Percentiles rank a stretch among this genome's conserved stretches.
These are phyloP conservation scores for Hydropsyche betteni DNA, from an alignment of 2,888 invertebrate genomes.

Conservation along the genomic window DNA sequence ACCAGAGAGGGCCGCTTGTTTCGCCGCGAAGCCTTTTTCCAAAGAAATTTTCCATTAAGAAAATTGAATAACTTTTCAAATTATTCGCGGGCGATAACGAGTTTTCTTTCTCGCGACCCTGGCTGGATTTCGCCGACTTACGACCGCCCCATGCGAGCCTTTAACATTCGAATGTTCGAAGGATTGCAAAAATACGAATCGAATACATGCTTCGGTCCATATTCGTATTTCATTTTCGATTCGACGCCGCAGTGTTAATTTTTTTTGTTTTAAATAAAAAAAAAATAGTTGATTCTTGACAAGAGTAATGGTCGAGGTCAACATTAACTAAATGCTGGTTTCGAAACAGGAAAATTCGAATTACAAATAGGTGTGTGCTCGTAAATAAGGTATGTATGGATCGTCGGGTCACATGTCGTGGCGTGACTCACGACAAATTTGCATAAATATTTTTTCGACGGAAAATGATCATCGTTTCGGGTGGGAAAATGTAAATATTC, in stretches of 20 bases:
- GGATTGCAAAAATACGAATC: no score
- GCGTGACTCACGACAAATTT: conserved; percentile 23
- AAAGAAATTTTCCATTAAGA: conserved; percentile 36
- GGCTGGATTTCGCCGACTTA: no score
- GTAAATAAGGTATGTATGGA: not conserved
- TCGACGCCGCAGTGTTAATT: no score
- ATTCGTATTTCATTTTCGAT: no score
- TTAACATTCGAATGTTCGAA: no score
- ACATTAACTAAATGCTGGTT: not conserved
- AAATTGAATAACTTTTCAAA: conserved; percentile 45
- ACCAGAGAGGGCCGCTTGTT: no score
- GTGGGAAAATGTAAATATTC: no score
- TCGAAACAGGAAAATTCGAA: conserved; percentile 3
- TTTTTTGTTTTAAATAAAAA: no score
- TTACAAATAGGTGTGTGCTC: conserved; percentile 20
- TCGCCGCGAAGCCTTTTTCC: conserved; percentile 28
- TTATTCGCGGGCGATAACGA: conserved; percentile 42
- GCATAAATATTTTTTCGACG: conserved; percentile 15
- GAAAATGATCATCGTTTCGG: conserved; percentile 6
- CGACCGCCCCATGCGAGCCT: no score
- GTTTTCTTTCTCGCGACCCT: conserved; percentile 28
- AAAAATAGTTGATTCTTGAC: no score
- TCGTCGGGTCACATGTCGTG: not conserved
- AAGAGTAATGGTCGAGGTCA: not conserved
- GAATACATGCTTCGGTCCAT: no score